These are phyloP conservation scores for Bolborhynchus lineola DNA, from an alignment of 2,113 vertebrate species.

Conservation along the genomic window DNA sequence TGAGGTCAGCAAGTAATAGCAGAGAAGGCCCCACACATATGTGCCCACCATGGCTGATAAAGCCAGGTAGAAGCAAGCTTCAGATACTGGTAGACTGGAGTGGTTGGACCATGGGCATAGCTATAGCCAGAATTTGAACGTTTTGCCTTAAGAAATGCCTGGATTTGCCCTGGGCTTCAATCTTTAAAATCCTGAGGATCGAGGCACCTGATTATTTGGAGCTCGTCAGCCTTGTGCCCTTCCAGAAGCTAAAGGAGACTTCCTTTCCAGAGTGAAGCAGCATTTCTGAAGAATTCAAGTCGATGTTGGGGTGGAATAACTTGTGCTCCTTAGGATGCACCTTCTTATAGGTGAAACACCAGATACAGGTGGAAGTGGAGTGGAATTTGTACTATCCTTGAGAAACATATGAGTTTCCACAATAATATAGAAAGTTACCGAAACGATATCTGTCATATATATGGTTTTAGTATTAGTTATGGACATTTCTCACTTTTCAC, in stretches of 20 bases:
- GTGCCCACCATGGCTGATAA: neutral
- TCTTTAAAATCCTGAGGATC: neutral
- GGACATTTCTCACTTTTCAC: neutral
- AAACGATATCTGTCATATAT: neutral
- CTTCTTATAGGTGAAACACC: neutral
- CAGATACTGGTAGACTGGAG: neutral
- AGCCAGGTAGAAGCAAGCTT: neutral
- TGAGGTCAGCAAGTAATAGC: neutral
- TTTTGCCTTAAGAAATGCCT: neutral
- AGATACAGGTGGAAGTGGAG: neutral
- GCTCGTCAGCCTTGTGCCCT: neutral
- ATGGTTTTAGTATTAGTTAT: neutral
- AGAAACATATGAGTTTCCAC: neutral
- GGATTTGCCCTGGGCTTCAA: neutral
- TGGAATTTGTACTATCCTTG: neutral
- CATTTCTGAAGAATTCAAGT: neutral
- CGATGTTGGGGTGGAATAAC: neutral
- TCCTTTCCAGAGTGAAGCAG: neutral
- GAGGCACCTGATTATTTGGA: neutral
- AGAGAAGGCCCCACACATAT: accelerated
- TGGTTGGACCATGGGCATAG: neutral
- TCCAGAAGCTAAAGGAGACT: neutral
- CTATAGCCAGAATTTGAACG: neutral
- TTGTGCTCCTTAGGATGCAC: neutral
- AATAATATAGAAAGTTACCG: neutral